Percentiles rank a stretch among this genome's conserved stretches.
These are phyloP conservation scores for Anguilla japonica DNA, from an alignment of 2,113 vertebrate genomes.

Conservation along the genomic window DNA sequence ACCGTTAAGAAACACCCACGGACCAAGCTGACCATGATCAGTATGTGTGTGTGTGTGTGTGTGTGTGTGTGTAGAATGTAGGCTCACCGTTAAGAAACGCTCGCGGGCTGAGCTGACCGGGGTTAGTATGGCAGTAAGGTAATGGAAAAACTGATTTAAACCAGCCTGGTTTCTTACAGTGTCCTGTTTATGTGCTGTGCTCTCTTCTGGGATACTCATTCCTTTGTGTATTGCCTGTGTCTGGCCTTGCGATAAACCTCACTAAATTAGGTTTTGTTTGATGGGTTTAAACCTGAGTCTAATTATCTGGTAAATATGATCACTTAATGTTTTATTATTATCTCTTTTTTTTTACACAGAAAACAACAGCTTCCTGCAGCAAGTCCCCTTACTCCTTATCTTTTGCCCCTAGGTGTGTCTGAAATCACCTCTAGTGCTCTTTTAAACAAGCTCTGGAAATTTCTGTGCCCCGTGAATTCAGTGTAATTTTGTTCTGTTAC, in stretches of 20 bases:
- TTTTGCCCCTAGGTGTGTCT: background rate
- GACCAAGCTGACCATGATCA: background rate
- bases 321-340: background rate
- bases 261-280: background rate
- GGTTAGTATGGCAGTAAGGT: background rate
- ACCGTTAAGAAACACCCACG: too few species aligned
- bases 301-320: background rate
- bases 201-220: background rate
- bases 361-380: background rate
- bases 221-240: background rate
- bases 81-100: background rate
- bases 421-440: background rate
- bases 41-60: background rate
- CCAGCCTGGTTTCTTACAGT: background rate
- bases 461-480: background rate
- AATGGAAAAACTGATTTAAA: background rate
- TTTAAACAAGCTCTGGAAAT: constrained; percentile 16
- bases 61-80: too few species aligned
- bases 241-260: background rate
- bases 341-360: background rate
- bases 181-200: background rate
- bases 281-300: background rate
- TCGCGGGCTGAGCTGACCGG: background rate
- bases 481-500: background rate
- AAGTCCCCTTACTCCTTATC: background rate